Base-by-base conservation (phyloP, 2,797 vertebrate species). In the Gallinago nigripennis region DNA sequence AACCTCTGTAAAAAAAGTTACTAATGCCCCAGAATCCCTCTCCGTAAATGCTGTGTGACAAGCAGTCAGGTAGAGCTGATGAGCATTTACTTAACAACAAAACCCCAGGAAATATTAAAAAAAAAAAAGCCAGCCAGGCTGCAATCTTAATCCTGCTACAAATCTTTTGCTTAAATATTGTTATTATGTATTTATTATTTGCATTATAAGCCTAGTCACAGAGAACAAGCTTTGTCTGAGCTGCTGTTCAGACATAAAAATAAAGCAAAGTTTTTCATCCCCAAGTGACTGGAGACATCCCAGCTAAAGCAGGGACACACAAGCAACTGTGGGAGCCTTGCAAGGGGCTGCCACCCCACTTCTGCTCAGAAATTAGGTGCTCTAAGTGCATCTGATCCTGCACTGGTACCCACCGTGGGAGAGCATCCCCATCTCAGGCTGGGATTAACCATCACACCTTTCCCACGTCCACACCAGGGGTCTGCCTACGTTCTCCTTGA, bases 11-110 rank as follows among this genome's bases (percentile, higher is more conserved):
- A 77, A 77, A 87, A 77, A 70, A 50, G 16, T 35, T 82, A 68
- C 16, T 90, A 92, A 94, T 43, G 56, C 73, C 88, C 27, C 92
- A 83, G 58, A 71, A 54, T 75, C 24, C n/a, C n/a, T 65, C 79
- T 87, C 65, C 0, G 0, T 31, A 87, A 75, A 82, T 19, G 60
- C 77, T 91, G 71, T 3, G 0, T 73, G 63, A 94, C 80, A 91
- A 92, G 80, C 73, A 88, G 50, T 45, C 86, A 95, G 82, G 73
- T 48, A 90, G 43, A 94, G 66, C 17, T 0, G 0, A 94, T 16
- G 30, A 96, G 66, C 54, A 86, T 28, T 78, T 75, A 84, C 69
- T 83, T 90, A 86, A 84, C 31, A 92, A 89, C 25, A 95, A 88
- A 94, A 94, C 21, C 45, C 21, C 33, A 68, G 48, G 33, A 92